Conservation (phyloP, 2,888 invertebrate genomes). For the Gonocerus acuteangulatus region DNA sequence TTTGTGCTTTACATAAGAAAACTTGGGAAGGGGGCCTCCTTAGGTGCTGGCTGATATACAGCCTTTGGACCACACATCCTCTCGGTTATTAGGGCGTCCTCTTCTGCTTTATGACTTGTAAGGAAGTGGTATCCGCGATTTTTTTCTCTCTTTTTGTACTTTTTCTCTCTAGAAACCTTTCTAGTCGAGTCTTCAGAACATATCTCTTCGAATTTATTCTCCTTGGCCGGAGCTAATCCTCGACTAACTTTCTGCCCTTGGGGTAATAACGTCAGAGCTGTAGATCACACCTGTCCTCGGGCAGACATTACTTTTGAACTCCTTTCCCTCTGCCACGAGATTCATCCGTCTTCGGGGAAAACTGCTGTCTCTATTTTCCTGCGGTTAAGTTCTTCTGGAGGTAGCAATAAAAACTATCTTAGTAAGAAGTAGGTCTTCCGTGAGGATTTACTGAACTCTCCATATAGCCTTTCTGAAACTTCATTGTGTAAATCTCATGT, state of each 20-base stretch:
- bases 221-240: conserved; percentile 5
- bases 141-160: conserved; percentile 1
- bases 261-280: background rate
- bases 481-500: too few relatives aligned
- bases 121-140: conserved; percentile 26
- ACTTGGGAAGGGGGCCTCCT: conserved; percentile 1
- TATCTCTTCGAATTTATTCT: conserved; percentile 12
- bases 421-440: too few relatives aligned
- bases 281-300: conserved; percentile 18
- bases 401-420: background rate
- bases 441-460: too few relatives aligned
- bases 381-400: background rate
- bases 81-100: conserved; percentile 15
- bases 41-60: conserved; percentile 17
- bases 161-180: conserved; percentile 6
- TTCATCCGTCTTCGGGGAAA: background rate
- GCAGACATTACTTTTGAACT: background rate
- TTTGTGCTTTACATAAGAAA: conserved; percentile 13
- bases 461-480: too few relatives aligned
- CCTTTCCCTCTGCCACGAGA: too few relatives aligned
- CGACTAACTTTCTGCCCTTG: background rate
- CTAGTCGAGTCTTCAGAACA: conserved; percentile 7
- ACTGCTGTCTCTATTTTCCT: background rate
- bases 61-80: background rate
- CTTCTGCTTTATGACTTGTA: conserved; percentile 33